Conservation (phyloP, 2,113 vertebrate species). For the Myiopsitta monachus region DNA sequence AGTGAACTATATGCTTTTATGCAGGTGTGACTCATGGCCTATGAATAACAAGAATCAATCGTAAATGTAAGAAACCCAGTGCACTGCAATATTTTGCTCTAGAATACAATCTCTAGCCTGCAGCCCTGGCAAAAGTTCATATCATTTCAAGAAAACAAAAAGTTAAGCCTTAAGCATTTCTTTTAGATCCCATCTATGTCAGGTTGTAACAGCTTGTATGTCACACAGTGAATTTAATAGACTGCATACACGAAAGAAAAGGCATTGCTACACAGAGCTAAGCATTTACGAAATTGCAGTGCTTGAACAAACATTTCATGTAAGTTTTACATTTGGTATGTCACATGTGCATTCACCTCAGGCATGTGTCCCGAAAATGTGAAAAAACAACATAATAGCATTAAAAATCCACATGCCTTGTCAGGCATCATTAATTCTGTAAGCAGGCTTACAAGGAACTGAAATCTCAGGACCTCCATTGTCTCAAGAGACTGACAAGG, state of each 20-base stretch:
- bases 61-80: background rate
- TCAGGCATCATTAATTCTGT: background rate
- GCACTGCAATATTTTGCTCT: background rate
- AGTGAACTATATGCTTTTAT: background rate
- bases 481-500: background rate
- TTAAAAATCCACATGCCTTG: conserved; percentile 3
- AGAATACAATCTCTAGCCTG: background rate
- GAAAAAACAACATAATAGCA: background rate
- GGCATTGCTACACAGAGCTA: background rate
- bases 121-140: background rate
- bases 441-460: background rate
- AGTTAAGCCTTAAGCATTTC: background rate
- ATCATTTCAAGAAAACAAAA: background rate
- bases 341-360: background rate
- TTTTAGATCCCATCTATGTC: background rate
- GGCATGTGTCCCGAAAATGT: background rate
- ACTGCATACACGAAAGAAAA: background rate
- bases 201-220: background rate
- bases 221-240: background rate
- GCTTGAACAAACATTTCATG: background rate
- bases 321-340: background rate
- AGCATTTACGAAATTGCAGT: background rate
- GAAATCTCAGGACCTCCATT: background rate
- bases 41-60: background rate
- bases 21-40: background rate